Conservation (phyloP, 2,888 invertebrate species). For the Siphonodentalium dalli region DNA sequence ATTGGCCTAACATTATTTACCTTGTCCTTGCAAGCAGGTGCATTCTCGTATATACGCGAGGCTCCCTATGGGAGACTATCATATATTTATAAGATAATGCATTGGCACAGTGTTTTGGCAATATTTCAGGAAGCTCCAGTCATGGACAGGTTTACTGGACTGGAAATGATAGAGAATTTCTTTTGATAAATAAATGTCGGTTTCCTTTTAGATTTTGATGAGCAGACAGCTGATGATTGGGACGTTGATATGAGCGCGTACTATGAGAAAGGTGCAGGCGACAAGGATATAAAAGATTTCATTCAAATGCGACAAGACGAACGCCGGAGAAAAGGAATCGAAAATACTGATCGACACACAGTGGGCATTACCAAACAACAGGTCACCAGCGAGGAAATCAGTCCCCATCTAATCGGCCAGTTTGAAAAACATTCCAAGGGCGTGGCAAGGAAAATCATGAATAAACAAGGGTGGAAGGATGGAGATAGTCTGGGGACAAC, state of each 20-base stretch:
- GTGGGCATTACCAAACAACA: constrained; percentile 31
- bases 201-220: constrained; percentile 66
- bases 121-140: too few relatives aligned
- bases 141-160: too few relatives aligned
- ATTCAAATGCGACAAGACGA: constrained; percentile 65
- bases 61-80: too few relatives aligned
- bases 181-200: not conserved
- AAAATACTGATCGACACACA: constrained; percentile 44
- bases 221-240: constrained; percentile 70
- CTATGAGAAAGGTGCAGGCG: constrained; percentile 65
- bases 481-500: constrained; percentile 67
- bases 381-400: not conserved
- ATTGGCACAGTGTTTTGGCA: too few relatives aligned
- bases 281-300: constrained; percentile 68
- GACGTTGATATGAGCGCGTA: constrained; percentile 70
- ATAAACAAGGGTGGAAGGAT: constrained; percentile 68
- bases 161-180: not conserved
- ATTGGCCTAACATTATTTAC: too few relatives aligned
- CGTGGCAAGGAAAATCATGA: constrained; percentile 66
- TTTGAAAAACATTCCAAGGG: constrained; percentile 67
- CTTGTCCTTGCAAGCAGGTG: too few relatives aligned
- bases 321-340: constrained; percentile 43
- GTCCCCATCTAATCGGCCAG: constrained; percentile 51
- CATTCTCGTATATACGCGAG: too few relatives aligned
- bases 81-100: too few relatives aligned